Conservation (phyloP, 2,113 vertebrate species). For the Pseudorhombus dupliciocellatus region DNA sequence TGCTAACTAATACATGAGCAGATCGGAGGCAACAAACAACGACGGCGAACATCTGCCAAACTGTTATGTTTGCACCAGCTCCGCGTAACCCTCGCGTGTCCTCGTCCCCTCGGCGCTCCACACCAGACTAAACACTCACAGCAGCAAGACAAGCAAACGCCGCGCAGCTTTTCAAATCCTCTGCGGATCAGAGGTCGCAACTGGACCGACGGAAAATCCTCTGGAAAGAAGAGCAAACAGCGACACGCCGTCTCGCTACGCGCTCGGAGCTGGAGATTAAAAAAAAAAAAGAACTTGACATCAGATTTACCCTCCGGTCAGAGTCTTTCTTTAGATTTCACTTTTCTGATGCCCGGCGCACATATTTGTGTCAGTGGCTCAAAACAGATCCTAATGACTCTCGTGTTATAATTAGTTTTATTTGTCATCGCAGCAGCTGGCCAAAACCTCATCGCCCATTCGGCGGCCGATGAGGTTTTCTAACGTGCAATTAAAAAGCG, state of each 20-base stretch:
- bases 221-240: constrained; percentile 13
- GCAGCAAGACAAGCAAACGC: constrained; percentile 73
- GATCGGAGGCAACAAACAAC: no score
- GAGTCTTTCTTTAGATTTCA: not conserved
- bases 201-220: constrained; percentile 3
- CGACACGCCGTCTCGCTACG: no score
- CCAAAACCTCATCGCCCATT: constrained; percentile 63
- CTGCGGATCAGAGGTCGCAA: no score
- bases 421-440: constrained; percentile 64
- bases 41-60: no score
- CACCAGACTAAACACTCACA: constrained; percentile 75
- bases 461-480: constrained; percentile 27
- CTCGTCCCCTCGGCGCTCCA: constrained; percentile 16
- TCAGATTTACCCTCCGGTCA: not conserved
- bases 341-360: not conserved
- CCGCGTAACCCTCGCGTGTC: not conserved
- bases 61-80: no score
- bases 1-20: no score
- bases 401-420: constrained; percentile 78
- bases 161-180: constrained; percentile 16
- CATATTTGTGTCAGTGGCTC: constrained; percentile 35
- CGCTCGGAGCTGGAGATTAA: no score
- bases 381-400: constrained; percentile 51
- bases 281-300: no score
- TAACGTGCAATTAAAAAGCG: constrained; percentile 77